Conservation (phyloP, 2,797 vertebrate species). For the Malurus splendens region DNA sequence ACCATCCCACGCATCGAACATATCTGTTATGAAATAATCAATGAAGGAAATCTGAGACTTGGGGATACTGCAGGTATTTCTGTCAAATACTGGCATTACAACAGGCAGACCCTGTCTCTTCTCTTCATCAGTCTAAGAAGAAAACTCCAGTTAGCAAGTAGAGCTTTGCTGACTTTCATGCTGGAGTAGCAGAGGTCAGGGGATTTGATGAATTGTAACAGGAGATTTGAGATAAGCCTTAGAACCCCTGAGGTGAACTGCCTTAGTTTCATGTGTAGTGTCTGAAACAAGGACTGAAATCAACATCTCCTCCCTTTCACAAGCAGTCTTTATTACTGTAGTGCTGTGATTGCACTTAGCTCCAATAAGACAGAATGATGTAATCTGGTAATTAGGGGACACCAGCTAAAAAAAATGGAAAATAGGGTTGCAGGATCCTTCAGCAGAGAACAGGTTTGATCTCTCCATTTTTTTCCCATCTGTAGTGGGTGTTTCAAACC, state of each 20-base stretch:
- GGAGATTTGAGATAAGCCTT: not conserved
- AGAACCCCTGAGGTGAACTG: not conserved
- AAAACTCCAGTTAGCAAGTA: constrained; percentile 25
- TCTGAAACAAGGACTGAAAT: not conserved
- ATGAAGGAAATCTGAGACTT: constrained; percentile 84
- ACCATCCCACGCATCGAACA: constrained; percentile 83
- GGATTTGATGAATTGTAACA: not conserved
- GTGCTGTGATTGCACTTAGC: not conserved
- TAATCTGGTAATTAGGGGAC: not conserved
- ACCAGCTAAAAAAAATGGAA: not conserved
- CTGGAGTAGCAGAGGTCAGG: not conserved
- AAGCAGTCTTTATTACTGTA: not conserved
- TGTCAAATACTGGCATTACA: constrained; percentile 82
- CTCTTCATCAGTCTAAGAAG: constrained; percentile 78
- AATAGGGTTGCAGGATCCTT: not conserved
- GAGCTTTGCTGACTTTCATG: not conserved
- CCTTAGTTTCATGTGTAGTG: not conserved
- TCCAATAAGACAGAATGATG: not conserved
- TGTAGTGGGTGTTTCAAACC: not conserved
- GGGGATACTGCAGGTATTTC: constrained; percentile 80
- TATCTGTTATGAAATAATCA: constrained; percentile 82
- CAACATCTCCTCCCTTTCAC: not conserved
- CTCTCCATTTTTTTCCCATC: not conserved
- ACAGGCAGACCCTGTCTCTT: constrained; percentile 79
- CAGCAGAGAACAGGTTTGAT: not conserved